A percentile compares a stretch with the other conserved stretches of the same genome.
These are phyloP conservation scores for Pampusana beccarii DNA, from an alignment of 2,113 vertebrate species.

Conservation along the genomic window DNA sequence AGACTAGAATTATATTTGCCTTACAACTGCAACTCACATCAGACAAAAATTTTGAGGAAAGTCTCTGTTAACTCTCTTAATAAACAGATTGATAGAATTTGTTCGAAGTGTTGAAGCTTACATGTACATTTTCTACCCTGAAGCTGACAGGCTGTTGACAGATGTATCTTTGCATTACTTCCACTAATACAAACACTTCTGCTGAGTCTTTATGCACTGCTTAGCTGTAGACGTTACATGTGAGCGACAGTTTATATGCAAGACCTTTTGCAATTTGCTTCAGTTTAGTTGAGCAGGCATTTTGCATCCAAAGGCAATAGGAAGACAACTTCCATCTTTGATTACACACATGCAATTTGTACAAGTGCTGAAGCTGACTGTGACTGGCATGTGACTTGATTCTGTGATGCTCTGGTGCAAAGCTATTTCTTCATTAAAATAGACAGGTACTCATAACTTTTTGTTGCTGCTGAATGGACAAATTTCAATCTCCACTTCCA, in stretches of 20 bases:
- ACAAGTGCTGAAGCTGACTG: background rate
- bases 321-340: background rate
- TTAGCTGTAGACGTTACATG: background rate
- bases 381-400: background rate
- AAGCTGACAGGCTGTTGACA: conserved; percentile 30
- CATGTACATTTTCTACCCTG: background rate
- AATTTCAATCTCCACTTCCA: background rate
- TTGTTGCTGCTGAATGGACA: background rate
- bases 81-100: conserved; percentile 6
- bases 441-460: background rate
- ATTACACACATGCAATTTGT: background rate
- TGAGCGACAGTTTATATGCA: background rate
- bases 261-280: background rate
- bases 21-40: background rate
- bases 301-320: conserved; percentile 6
- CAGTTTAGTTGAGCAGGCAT: background rate
- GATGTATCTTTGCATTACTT: conserved; percentile 21
- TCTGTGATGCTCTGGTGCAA: background rate
- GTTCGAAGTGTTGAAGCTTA: background rate
- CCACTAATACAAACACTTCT: background rate
- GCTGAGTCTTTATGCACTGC: background rate
- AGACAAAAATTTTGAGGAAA: background rate
- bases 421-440: background rate
- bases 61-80: background rate
- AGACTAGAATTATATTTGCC: background rate